Percentiles rank a stretch among this genome's conserved stretches.
These are phyloP conservation scores for Loripinus fragilis DNA, from an alignment of 2,888 invertebrate genomes.

Conservation along the genomic window DNA sequence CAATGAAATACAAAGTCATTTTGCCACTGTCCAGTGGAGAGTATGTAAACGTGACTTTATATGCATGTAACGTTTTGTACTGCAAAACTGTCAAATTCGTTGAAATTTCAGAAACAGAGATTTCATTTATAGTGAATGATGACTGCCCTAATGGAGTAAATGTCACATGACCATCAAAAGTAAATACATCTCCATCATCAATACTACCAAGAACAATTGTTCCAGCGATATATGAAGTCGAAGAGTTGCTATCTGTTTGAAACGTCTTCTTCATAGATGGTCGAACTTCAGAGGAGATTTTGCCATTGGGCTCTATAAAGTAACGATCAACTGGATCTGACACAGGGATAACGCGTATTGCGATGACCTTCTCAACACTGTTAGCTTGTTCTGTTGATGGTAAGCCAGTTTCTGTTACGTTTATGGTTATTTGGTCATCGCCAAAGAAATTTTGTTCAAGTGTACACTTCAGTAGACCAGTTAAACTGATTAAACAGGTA, in stretches of 20 bases:
- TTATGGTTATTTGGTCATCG: conserved; percentile 36
- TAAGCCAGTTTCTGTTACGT: conserved; percentile 47
- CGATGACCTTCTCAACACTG: conserved; percentile 24
- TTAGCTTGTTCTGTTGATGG: conserved; percentile 37
- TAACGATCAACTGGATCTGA: conserved; percentile 41
- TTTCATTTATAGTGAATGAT: conserved; percentile 3
- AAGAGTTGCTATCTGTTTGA: conserved; percentile 34
- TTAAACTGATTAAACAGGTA: conserved; percentile 38
- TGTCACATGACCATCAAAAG: not conserved
- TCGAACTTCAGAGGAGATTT: conserved; percentile 28
- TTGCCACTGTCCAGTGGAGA: conserved; percentile 33
- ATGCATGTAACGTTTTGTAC: conserved; percentile 38
- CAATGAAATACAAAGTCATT: conserved; percentile 47
- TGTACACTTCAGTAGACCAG: conserved; percentile 47
- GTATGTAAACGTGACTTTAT: conserved; percentile 28
- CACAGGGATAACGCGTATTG: conserved; percentile 18
- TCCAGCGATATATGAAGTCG: conserved; percentile 31
- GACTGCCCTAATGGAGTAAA: conserved; percentile 39
- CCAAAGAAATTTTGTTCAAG: conserved; percentile 60
- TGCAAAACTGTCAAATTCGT: conserved; percentile 25
- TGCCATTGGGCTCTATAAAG: conserved; percentile 35
- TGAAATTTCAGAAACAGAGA: not conserved
- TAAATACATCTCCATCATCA: conserved; percentile 41
- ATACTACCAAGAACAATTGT: conserved; percentile 37
- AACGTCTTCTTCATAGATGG: conserved; percentile 29